phyloP scores from a whole-genome alignment of 2,113 vertebrate species.

The Pelusios castaneus region DNA sequence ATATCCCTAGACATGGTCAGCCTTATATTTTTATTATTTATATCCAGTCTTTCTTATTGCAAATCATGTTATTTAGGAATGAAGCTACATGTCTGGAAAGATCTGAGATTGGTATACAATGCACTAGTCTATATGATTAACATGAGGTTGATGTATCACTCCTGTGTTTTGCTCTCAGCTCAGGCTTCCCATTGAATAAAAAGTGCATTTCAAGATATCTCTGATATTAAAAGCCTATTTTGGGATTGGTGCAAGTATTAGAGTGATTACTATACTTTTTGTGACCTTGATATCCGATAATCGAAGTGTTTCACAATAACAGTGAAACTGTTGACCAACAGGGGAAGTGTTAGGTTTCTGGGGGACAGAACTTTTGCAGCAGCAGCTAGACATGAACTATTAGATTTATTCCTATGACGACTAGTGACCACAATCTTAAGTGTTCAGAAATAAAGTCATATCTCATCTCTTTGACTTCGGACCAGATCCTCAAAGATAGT shows the following conservation, averaged over 20 bases:
- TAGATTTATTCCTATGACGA: conserved; percentile 14
- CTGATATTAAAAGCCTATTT: background rate
- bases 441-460: background rate
- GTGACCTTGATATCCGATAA: background rate
- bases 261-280: background rate
- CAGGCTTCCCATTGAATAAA: background rate
- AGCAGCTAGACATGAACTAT: background rate
- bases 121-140: background rate
- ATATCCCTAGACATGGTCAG: background rate
- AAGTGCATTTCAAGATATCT: background rate
- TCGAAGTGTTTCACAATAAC: background rate
- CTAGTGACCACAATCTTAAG: background rate
- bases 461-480: background rate
- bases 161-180: no score
- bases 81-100: background rate
- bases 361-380: background rate
- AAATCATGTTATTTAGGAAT: background rate
- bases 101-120: background rate
- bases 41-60: background rate
- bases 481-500: background rate
- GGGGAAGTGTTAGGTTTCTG: background rate
- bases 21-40: background rate
- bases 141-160: background rate
- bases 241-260: background rate
- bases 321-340: conserved; percentile 8